A percentile compares a stretch with the other conserved stretches of the same genome.
These are phyloP conservation scores for Mystacides longicornis DNA, from an alignment of 2,888 invertebrate species.

Conservation along the genomic window DNA sequence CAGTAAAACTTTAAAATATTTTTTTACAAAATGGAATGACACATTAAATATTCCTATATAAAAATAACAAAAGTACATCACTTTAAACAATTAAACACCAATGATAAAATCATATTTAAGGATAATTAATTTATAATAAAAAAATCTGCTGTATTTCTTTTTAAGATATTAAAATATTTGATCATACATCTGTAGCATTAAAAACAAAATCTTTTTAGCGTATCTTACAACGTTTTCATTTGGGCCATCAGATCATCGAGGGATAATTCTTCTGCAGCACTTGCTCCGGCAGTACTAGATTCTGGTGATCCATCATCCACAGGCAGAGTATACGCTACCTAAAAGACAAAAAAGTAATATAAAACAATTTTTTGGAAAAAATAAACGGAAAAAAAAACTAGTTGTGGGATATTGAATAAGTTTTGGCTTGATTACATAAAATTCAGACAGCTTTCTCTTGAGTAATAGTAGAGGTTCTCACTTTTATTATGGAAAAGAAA, in stretches of 20 bases:
- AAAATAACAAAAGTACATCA: too few relatives aligned
- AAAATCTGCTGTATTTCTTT: too few relatives aligned
- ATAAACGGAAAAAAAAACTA: too few relatives aligned
- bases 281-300: slow-evolving; percentile 40
- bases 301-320: slow-evolving; percentile 40
- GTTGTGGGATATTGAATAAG: too few relatives aligned
- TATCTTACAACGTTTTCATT: slow-evolving; percentile 55
- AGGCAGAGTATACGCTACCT: slow-evolving; percentile 69
- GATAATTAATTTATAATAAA: background rate
- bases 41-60: background rate
- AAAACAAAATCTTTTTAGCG: background rate
- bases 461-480: too few relatives aligned
- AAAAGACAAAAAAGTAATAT: slow-evolving; percentile 30
- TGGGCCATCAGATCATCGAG: slow-evolving; percentile 89
- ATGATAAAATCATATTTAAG: background rate
- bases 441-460: too few relatives aligned
- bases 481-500: too few relatives aligned
- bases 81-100: background rate
- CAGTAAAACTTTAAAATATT: background rate
- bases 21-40: background rate
- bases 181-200: too few relatives aligned
- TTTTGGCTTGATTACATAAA: too few relatives aligned
- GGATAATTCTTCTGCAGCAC: slow-evolving; percentile 52
- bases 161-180: too few relatives aligned
- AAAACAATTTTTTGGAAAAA: slow-evolving; percentile 25